Evolutionary conservation across 2,113 vertebrate genomes (phyloP).

Genomic region (Crotalus horridus): DNA sequence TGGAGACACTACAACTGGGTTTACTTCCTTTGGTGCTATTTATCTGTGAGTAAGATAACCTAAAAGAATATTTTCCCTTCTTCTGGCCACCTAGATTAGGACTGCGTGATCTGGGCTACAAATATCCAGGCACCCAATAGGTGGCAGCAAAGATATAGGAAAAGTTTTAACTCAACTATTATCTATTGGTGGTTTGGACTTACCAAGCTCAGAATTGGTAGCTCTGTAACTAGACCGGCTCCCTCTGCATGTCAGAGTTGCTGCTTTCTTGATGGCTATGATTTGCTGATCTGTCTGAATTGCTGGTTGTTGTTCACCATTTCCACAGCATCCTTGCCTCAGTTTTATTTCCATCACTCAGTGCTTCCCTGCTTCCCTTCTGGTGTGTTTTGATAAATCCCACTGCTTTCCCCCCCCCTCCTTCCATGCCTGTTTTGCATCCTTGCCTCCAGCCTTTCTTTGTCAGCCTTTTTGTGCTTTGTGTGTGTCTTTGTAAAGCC

Average conservation of each 20-base stretch:
- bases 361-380: neutral
- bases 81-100: neutral
- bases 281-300: neutral
- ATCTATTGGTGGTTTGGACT: too few relatives aligned
- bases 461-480: neutral
- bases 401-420: neutral
- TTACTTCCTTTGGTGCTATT: neutral
- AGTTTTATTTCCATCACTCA: neutral
- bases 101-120: neutral
- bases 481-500: neutral
- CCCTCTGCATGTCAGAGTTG: neutral
- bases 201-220: neutral
- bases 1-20: neutral
- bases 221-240: neutral
- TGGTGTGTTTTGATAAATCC: neutral
- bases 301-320: neutral
- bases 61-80: neutral
- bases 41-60: neutral
- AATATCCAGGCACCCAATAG: neutral
- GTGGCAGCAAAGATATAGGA: neutral
- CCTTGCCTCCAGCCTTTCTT: neutral
- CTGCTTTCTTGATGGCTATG: neutral
- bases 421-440: neutral
- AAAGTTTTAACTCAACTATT: neutral
- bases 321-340: neutral